Percentiles rank a stretch among this genome's conserved stretches.
phyloP scores from a whole-genome alignment of 2,113 vertebrate genomes.

The Ochotona curzoniae region DNA sequence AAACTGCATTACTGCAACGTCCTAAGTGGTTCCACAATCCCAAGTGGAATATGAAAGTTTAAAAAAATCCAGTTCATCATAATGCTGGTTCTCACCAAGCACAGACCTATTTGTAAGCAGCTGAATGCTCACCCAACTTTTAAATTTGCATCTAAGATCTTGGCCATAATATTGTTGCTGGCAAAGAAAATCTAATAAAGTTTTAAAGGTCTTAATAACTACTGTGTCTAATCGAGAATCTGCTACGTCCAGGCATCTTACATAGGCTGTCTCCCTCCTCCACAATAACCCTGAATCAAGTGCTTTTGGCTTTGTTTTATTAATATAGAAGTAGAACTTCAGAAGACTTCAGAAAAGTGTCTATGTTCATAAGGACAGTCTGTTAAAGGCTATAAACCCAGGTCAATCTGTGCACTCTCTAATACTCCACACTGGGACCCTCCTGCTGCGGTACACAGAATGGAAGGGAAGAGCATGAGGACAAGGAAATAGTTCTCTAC shows the following conservation, averaged over 20 bases:
- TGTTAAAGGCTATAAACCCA: background rate
- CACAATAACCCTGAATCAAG: background rate
- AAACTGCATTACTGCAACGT: background rate
- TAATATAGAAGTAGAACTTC: background rate
- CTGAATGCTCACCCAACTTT: constrained; percentile 66
- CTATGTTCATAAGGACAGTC: background rate
- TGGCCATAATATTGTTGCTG: constrained; percentile 18
- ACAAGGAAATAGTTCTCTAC: background rate
- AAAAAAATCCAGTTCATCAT: constrained; percentile 25
- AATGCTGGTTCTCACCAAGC: constrained; percentile 38
- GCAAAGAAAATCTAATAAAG: constrained; percentile 60
- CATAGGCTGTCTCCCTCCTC: background rate
- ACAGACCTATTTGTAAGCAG: constrained; percentile 60
- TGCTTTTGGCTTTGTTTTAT: background rate
- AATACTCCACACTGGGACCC: background rate
- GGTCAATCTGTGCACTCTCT: background rate
- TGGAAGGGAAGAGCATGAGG: background rate
- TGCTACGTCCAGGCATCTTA: background rate
- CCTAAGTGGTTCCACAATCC: background rate
- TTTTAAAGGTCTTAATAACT: constrained; percentile 60
- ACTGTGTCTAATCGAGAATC: constrained; percentile 36
- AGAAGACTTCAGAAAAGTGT: background rate
- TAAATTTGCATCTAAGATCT: constrained; percentile 49
- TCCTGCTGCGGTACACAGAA: background rate
- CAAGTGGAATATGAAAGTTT: constrained; percentile 38